These are phyloP conservation scores for Acrocephalus arundinaceus DNA, from an alignment of 2,113 vertebrate species.

Conservation along the genomic window DNA sequence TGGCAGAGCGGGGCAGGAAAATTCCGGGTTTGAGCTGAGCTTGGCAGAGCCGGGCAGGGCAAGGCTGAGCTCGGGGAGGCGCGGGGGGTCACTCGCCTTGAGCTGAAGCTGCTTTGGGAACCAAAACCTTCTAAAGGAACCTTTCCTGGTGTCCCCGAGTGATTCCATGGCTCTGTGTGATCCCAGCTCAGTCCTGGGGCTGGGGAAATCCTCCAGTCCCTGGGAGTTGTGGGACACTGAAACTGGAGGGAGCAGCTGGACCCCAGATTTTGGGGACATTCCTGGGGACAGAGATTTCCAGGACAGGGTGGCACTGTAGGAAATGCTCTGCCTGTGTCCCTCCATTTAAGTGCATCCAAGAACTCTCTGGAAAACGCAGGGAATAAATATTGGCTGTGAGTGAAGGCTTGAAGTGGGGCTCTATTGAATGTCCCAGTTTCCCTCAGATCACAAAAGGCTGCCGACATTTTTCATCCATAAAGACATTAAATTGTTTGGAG, in stretches of 20 bases:
- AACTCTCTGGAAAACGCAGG: not conserved
- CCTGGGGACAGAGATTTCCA: accelerated
- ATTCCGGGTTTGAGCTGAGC: too few species aligned
- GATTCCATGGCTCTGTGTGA: accelerated
- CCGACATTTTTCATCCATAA: not conserved
- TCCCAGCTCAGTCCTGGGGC: not conserved
- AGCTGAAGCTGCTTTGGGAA: accelerated
- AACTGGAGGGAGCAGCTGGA: not conserved
- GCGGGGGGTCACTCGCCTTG: accelerated
- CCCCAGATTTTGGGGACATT: not conserved
- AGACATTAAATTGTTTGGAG: slow-evolving; percentile 1
- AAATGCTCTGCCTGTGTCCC: not conserved
- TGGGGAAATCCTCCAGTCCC: not conserved
- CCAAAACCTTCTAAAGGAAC: accelerated
- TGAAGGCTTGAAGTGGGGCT: not conserved
- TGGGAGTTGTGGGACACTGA: accelerated
- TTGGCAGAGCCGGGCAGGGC: not conserved
- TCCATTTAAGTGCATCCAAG: not conserved
- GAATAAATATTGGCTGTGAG: not conserved
- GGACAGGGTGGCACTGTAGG: not conserved
- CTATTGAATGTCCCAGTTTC: not conserved
- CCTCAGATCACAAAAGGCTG: not conserved
- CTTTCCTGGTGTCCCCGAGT: not conserved
- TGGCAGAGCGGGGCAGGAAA: too few species aligned
- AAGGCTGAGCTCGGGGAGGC: not conserved